Conservation (phyloP, 1,140 invertebrate species). For the Ctenoplectra terminalis region DNA sequence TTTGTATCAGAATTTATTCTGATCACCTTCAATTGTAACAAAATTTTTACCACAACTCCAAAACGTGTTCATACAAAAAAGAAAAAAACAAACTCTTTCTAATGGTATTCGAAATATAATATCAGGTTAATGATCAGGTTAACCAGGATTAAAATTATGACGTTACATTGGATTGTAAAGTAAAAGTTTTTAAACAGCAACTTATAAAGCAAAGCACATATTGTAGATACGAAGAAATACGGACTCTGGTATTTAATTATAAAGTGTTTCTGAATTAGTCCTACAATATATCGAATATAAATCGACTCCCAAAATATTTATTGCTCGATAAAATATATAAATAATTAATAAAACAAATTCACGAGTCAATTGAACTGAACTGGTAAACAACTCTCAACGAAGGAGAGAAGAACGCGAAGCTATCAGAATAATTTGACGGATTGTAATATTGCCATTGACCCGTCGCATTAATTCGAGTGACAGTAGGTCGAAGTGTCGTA, state of each 20-base stretch:
- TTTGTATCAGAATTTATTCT: no score
- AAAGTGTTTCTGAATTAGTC: no score
- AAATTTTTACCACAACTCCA: no score
- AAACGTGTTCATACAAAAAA: no score
- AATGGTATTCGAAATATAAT: neutral
- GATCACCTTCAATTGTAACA: no score
- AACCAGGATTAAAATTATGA: neutral
- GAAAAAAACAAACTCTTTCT: no score
- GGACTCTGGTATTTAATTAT: no score
- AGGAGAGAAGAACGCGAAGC: neutral
- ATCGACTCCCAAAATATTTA: no score
- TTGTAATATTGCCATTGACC: conserved; percentile 44
- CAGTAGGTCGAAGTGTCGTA: conserved; percentile 44
- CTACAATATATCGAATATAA: neutral
- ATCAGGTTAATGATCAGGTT: no score
- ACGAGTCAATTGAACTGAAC: neutral
- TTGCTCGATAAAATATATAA: no score
- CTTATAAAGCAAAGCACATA: neutral
- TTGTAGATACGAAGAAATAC: neutral
- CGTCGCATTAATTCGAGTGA: conserved; percentile 8
- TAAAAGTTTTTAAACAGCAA: neutral
- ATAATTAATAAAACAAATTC: neutral
- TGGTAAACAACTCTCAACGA: neutral
- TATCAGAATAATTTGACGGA: conserved; percentile 39
- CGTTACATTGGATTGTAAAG: neutral